Evolutionary conservation across 1,140 invertebrate genomes (phyloP).

Genomic region (Drosophila lacteicornis): DNA sequence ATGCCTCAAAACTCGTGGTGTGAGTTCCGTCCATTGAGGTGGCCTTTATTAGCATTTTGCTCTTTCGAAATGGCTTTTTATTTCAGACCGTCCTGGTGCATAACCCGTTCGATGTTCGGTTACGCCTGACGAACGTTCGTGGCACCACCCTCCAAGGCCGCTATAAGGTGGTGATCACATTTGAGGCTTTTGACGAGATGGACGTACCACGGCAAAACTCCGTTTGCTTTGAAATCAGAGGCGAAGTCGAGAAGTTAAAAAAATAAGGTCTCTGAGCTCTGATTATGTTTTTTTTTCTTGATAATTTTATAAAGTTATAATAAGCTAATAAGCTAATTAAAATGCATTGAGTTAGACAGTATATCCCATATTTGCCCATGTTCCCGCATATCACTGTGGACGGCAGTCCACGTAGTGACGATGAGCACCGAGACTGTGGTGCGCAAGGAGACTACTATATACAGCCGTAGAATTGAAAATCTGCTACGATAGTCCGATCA

Average conservation of each 20-base stretch:
- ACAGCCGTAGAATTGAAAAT: too few species aligned
- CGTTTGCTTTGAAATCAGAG: conserved; percentile 61
- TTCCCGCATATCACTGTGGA: too few species aligned
- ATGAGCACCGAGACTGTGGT: too few species aligned
- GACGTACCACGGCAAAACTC: conserved; percentile 23
- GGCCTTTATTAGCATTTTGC: too few species aligned
- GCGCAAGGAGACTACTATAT: too few species aligned
- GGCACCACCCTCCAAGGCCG: conserved; percentile 43
- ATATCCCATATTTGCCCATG: too few species aligned
- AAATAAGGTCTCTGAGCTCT: background rate
- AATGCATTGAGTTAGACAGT: too few species aligned
- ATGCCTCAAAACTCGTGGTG: conserved; percentile 47
- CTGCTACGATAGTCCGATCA: too few species aligned
- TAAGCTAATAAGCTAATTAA: too few species aligned
- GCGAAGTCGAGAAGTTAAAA: conserved; percentile 50
- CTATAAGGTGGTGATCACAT: conserved; percentile 50
- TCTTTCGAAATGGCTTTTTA: background rate
- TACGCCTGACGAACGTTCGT: conserved; percentile 26
- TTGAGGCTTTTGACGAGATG: conserved; percentile 58
- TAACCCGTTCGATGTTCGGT: conserved; percentile 49
- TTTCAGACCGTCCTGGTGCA: conserved; percentile 51
- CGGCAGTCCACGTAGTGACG: too few species aligned
- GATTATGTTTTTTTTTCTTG: too few species aligned
- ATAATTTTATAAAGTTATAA: too few species aligned
- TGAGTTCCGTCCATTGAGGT: conserved; percentile 24